Evolutionary conservation across 2,888 invertebrate genomes (phyloP), one percentile per base, ranked within the genome.

Genomic region (Shargacucullia verbasci): DNA sequence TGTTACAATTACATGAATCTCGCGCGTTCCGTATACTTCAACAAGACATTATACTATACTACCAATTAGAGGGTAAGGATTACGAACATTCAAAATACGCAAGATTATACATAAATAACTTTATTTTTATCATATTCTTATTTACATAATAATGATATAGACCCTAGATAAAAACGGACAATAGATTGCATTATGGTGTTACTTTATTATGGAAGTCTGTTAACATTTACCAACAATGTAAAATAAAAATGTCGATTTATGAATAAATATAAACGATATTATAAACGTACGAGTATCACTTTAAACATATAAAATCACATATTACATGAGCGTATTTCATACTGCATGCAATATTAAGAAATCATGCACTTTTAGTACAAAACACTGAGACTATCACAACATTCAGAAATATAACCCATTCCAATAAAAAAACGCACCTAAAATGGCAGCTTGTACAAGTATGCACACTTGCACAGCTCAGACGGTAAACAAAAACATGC

Each of bases 331-430:
- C 44, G 65, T 63, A 75, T 66, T 62, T 68, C 48, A 74, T 70
- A 81, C 76, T 71, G 64, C 82, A 83, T 83, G 84, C 81, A 79
- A 80, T 73, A 71, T 66, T 47, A 59, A 76, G 48, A 77, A 59
- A 59, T 50, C 84, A 83, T 83, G 84, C 83, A 84, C 76, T 78
- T 80, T 72, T 58, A 81, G 78, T 78, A 78, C 76, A 73, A 70
- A 69, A 68, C 61, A 59, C 59, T 59, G 69, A 20, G 20, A 72
- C 73, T 79, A 79, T 72, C 73, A 71, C 75, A 75, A 70, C 57
- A 62, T 73, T 47, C 49, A 72, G 52, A 65, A 52, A 41, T n/a
- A n/a, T n/a, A n/a, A n/a, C n/a, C n/a, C n/a, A n/a, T n/a, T n/a
- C n/a, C n/a, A n/a, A n/a, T n/a, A n/a, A n/a, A n/a, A n/a, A n/a